A percentile compares a stretch with the other conserved stretches of the same genome.
Evolutionary conservation across 35 echinoderm and acorn worm genomes (phyloP).

Genomic region (Chiridota heheva): DNA sequence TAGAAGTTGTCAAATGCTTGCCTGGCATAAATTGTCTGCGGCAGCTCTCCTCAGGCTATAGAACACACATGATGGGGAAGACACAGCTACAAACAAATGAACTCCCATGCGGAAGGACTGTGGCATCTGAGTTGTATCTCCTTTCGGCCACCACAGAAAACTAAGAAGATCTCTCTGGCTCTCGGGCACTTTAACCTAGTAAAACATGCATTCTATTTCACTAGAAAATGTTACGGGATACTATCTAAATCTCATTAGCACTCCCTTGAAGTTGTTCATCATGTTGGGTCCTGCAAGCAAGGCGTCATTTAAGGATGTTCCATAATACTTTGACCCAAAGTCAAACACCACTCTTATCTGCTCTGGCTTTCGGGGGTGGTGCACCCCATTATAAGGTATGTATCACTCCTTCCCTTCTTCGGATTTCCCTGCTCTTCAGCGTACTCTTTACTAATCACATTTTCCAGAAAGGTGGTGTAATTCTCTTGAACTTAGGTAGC

Average conservation of each 20-base stretch:
- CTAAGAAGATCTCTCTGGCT: conserved; percentile 41
- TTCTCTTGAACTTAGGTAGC: conserved; percentile 19
- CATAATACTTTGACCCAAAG: conserved; percentile 39
- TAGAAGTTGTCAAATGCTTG: conserved; percentile 50
- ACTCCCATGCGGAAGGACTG: conserved; percentile 40
- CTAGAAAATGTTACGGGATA: conserved; percentile 36
- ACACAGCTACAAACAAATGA: conserved; percentile 68
- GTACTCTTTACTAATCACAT: conserved; percentile 42
- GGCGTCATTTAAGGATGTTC: conserved; percentile 45
- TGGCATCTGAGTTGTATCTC: conserved; percentile 26
- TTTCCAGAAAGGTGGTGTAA: conserved; percentile 54
- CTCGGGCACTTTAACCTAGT: conserved; percentile 48
- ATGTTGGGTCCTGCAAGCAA: conserved; percentile 65
- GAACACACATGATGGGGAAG: conserved; percentile 54
- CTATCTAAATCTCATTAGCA: conserved; percentile 53
- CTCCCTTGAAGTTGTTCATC: conserved; percentile 47
- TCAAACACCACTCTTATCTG: too few relatives aligned
- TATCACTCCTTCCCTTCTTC: conserved; percentile 48
- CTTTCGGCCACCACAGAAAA: conserved; percentile 53
- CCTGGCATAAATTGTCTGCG: conserved; percentile 10
- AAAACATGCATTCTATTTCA: conserved; percentile 79
- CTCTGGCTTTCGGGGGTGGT: conserved; percentile 58
- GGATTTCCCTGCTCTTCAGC: conserved; percentile 20
- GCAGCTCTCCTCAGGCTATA: conserved; percentile 51
- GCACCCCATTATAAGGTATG: conserved; percentile 54